phyloP scores from a whole-genome alignment of 2,113 vertebrate genomes.

The Saguinus midas region DNA sequence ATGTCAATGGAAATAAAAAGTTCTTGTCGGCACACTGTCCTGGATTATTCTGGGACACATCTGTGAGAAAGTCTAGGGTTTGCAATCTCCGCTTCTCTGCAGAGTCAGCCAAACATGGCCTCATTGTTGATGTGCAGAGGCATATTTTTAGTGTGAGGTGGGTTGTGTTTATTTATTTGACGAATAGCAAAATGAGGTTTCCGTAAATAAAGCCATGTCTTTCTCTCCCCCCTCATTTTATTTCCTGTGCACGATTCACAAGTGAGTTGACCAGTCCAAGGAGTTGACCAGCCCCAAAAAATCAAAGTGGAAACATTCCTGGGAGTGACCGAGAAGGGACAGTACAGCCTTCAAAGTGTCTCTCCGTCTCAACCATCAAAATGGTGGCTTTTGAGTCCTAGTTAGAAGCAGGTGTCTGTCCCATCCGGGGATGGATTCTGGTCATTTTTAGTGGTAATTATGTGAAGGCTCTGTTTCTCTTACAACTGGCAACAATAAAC shows the following conservation, averaged over 20 bases:
- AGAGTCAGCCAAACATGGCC: constrained; percentile 74
- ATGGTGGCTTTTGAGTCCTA: rapidly evolving
- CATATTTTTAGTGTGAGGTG: constrained; percentile 78
- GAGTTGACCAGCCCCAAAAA: constrained; percentile 46
- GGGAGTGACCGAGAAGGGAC: rapidly evolving
- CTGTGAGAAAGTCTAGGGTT: constrained; percentile 71
- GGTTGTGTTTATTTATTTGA: constrained; percentile 75
- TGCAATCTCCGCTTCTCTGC: constrained; percentile 65
- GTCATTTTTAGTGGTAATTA: rapidly evolving
- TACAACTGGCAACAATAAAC: background rate
- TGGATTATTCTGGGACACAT: constrained; percentile 46
- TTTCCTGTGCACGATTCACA: constrained; percentile 79
- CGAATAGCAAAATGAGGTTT: constrained; percentile 82
- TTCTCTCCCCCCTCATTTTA: constrained; percentile 67
- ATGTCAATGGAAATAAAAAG: background rate
- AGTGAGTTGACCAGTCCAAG: constrained; percentile 58
- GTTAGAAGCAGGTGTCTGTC: rapidly evolving
- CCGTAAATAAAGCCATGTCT: constrained; percentile 83
- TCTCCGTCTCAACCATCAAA: rapidly evolving
- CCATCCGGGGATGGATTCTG: rapidly evolving
- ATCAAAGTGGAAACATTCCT: constrained; percentile 50
- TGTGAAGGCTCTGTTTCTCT: rapidly evolving
- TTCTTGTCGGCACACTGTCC: constrained; percentile 45
- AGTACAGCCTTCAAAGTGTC: background rate
- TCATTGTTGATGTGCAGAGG: constrained; percentile 73